Base-by-base conservation (phyloP, 2,888 invertebrate genomes). In the Caenorhabditis doughertyi region DNA sequence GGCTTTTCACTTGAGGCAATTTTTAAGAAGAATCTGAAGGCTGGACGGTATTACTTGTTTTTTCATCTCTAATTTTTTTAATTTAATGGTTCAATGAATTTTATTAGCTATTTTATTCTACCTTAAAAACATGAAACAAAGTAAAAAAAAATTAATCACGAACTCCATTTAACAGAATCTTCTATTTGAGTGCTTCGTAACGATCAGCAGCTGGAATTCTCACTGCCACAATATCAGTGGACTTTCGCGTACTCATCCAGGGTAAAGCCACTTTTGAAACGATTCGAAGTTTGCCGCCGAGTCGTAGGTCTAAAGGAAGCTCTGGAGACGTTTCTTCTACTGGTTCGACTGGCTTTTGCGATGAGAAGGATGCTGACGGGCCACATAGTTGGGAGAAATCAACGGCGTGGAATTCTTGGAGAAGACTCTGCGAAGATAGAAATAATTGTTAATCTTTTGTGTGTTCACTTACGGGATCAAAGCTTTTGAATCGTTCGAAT, bases 201-300 rank as follows among this genome's bases (percentile, higher is more conserved):
- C 81, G 64, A 16, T 88, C 86, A 1, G 55, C 23, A 9, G 85
- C 84, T 4, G 80, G 72, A 44, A 86, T 70, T 13, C 84, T 49
- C 0, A 88, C 86, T 23, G 76, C 64, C 2, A 84, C 84, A 16
- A 80, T 82, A 16, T 85, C 87, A 56, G 82, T 74, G 0, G 65
- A 55, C 51, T 62, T 72, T n/a, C 71, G 51, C 0, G 73, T 58
- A 18, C 58, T 74, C 84, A 85, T 87, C 85, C 87, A 87, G 9
- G 87, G 79, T 25, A 82, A 84, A 1, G 85, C 74, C 0, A 56
- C 25, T n/a, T 62, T 60, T 1, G 68, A 77, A 2, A 65, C 62
- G n/a, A 87, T 51, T 5, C 85, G 60, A 11, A 87, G 32, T n/a
- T 80, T 81, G 4, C 79, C 70, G 1, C 84, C 87, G 2, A 84